Evolutionary conservation across 1,140 invertebrate genomes (phyloP), one percentile per base, ranked within the genome.

Genomic region (Parasteatoda tepidariorum): DNA sequence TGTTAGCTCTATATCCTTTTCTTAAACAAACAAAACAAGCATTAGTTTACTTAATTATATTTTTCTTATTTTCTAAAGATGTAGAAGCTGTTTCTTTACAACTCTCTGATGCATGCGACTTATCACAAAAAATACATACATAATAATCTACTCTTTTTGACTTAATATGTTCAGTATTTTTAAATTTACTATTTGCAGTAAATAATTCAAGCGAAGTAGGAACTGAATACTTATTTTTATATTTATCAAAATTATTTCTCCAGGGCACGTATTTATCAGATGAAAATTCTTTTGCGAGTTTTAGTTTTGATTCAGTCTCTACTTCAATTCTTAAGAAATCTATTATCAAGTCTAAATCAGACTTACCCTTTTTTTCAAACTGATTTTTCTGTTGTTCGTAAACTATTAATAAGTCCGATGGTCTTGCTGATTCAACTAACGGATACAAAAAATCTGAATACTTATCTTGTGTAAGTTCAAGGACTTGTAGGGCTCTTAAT

Each of bases 11-110:
- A 55, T 71, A 31, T 61, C n/a, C 33, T 61, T 15, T 41, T 13
- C 31, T 71, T n/a, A 71, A n/a, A 26, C 55, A 82, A 5, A 62
- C 38, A 71, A 61, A 70, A 57, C 41, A 73, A 30, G 4, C 68
- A 28, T 73, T 73, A 18, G 54, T 28, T n/a, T 73, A 26, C 41
- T 57, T 73, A 30, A 73, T 9, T 2, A 55, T 2, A 73, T 57
- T 22, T 73, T 73, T 73, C 26, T 73, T 55, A 11, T 2, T 0
- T 55, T 55, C 24, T 15, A 73, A 22, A 15, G 15, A 55, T 48
- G 55, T 73, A 2, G 4, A 1, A 55, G 24, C 9, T 55, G 24
- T 18, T 3, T 30, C 48, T 33, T 66, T 57, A 73, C 33, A 73
- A 28, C 2, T 73, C 24, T 73, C 68, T 13, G 68, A 73, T 2